Percentiles rank a stretch among this genome's conserved stretches.
These are phyloP conservation scores for Pelagia noctiluca DNA, from an alignment of 30 jellyfish, hydroid and myxozoan species.

Conservation along the genomic window DNA sequence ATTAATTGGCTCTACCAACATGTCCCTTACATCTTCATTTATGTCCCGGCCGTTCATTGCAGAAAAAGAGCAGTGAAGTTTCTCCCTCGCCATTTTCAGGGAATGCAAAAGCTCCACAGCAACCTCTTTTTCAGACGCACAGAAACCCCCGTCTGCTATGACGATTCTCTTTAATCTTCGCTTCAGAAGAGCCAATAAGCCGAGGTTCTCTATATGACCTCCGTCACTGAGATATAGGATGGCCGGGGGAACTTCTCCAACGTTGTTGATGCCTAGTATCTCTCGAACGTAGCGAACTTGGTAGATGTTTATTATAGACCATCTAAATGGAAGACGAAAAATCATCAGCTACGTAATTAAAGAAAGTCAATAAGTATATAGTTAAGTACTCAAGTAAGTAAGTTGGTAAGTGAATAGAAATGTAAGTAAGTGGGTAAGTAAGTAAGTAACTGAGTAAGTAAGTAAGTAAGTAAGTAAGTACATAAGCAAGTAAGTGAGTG, in stretches of 20 bases:
- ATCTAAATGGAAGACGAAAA: conserved; percentile 11
- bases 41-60: conserved; percentile 79
- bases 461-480: too few relatives aligned
- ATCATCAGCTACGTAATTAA: too few relatives aligned
- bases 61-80: conserved; percentile 75
- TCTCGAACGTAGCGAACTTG: conserved; percentile 78
- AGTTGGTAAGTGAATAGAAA: too few relatives aligned
- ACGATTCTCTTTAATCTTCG: conserved; percentile 53
- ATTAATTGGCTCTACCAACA: conserved; percentile 57
- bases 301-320: conserved; percentile 76
- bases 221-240: conserved; percentile 86
- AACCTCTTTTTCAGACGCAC: conserved; percentile 3
- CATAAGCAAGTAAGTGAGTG: neutral
- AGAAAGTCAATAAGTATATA: too few relatives aligned
- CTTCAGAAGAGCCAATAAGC: conserved; percentile 69
- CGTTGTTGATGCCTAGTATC: conserved; percentile 61
- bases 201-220: conserved; percentile 87
- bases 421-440: too few relatives aligned
- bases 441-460: too few relatives aligned
- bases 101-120: conserved; percentile 55
- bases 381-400: too few relatives aligned
- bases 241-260: conserved; percentile 85
- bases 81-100: conserved; percentile 73
- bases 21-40: conserved; percentile 69
- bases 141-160: conserved; percentile 78